A percentile compares a stretch with the other conserved stretches of the same genome.
Evolutionary conservation across 2,888 invertebrate species (phyloP).

Genomic region (Catocala sponsa): DNA sequence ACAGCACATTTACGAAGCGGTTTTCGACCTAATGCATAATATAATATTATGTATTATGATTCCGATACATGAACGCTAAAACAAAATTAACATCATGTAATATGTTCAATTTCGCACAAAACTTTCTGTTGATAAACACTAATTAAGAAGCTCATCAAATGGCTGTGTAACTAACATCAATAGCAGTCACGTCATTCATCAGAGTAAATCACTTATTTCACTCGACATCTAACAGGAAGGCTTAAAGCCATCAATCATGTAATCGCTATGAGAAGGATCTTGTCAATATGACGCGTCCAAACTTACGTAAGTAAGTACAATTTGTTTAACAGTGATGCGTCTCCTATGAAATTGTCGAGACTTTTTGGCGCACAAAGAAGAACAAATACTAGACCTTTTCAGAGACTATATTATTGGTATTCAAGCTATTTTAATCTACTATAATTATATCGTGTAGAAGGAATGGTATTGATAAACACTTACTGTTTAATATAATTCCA

Average conservation of each 20-base stretch:
- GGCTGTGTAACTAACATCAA: slow-evolving; percentile 16
- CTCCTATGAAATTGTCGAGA: slow-evolving; percentile 8
- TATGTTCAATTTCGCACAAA: background rate
- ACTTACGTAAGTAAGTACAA: slow-evolving; percentile 49
- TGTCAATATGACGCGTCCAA: slow-evolving; percentile 59
- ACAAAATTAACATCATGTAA: background rate
- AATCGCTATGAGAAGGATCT: slow-evolving; percentile 54
- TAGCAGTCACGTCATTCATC: slow-evolving; percentile 31
- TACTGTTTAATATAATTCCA: too few species aligned
- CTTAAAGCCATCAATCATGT: slow-evolving; percentile 59
- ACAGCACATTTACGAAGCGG: too few species aligned
- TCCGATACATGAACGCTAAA: too few species aligned
- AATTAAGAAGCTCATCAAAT: slow-evolving; percentile 13
- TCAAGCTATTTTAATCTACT: too few species aligned
- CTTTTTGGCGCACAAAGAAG: background rate
- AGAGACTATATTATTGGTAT: too few species aligned
- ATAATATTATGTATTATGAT: too few species aligned
- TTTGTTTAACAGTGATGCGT: slow-evolving; percentile 21
- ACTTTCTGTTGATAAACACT: background rate
- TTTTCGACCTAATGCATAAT: too few species aligned
- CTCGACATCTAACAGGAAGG: slow-evolving; percentile 19
- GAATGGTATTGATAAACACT: too few species aligned
- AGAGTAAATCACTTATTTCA: slow-evolving; percentile 39
- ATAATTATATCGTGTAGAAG: too few species aligned
- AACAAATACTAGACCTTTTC: too few species aligned